Evolutionary conservation across 2,888 invertebrate species (phyloP), one percentile per base, ranked within the genome.

Genomic region (Atrina japonica): DNA sequence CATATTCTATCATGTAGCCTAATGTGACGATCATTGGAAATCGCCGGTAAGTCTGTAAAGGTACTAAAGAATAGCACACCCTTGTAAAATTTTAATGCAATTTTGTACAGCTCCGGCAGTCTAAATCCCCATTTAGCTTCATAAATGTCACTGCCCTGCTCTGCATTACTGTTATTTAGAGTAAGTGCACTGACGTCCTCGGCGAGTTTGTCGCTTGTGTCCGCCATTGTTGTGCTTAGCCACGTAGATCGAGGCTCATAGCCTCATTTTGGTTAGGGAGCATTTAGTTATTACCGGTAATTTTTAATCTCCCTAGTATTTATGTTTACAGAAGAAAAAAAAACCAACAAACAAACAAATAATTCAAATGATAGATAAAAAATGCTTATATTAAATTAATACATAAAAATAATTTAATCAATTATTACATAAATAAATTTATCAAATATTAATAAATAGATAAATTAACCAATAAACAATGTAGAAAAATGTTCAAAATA

Each of bases 71-170:
- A 35, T 35, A 35, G 35, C 35, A 35, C 35, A 56, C 98, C 98
- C 95, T 97, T 97, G 89, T 97, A 98, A 92, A 97, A 98, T 88
- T 93, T 93, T 72, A 97, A 92, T 35, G 96, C 96, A 85, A 97
- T 93, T 92, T 95, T 95, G 92, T 97, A 98, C 60, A 98, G 94
- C 86, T 97, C 96, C 86, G 93, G 92, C 16, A 93, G 82, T 30
- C 90, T 87, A 76, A 92, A 91, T n/a, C 92, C 92, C 91, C 91
- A 90, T 67, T 21, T 7, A 9, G 21, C 40, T 0, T 18, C 40
- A 40, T 35, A 56, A 14, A 35, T 40, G 21, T 56, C 56, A 21
- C 41, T 35, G 23, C 11, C 23, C 21, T 40, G 5, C 35, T 35
- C 35, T 35, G 35, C 35, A 35, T 30, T 49, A 6, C 35, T 29